A percentile compares a stretch with the other conserved stretches of the same genome.
Evolutionary conservation across 1,140 invertebrate genomes (phyloP).

Genomic region (Arctopsyche grandis): DNA sequence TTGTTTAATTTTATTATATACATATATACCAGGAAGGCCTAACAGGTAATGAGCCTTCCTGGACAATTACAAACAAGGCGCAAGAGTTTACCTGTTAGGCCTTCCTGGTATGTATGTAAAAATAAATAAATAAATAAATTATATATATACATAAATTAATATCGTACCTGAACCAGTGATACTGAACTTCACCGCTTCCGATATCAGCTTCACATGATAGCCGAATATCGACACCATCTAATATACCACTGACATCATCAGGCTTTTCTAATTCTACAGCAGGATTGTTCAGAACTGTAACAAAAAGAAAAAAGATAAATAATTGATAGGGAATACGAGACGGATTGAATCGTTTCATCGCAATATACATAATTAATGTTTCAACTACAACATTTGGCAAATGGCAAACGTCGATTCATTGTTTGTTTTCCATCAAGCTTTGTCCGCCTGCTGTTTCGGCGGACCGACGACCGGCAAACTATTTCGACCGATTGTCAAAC

Average conservation of each 20-base stretch:
- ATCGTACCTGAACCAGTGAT: constrained; percentile 50
- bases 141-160: neutral
- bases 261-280: constrained; percentile 41
- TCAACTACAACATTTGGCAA: neutral
- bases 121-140: no score
- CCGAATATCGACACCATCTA: constrained; percentile 34
- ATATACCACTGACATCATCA: constrained; percentile 30
- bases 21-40: no score
- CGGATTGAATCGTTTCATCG: neutral
- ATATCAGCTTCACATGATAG: constrained; percentile 45
- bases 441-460: neutral
- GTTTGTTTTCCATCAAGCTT: constrained; percentile 15
- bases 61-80: no score
- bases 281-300: constrained; percentile 40
- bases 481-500: neutral
- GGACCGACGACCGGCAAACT: neutral
- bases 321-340: neutral
- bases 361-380: neutral
- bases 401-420: constrained; percentile 8
- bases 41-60: no score
- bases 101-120: no score
- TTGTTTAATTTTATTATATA: no score
- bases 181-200: constrained; percentile 48
- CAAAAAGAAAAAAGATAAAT: neutral
- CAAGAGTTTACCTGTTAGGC: no score